Conservation (phyloP, 2,888 invertebrate species). For the Andrena chrysosceles region DNA sequence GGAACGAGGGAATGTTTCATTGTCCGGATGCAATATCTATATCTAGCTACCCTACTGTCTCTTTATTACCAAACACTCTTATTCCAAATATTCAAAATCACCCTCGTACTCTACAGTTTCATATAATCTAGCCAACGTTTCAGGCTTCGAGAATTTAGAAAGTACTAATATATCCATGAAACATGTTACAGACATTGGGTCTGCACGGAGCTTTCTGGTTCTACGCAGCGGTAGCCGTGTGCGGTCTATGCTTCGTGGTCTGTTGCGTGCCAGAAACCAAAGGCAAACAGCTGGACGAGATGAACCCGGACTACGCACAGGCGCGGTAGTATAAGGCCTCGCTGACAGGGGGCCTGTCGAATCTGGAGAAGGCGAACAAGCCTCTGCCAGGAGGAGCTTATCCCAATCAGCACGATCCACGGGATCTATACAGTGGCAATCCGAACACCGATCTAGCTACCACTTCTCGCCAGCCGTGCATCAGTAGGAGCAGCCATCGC, state of each 20-base stretch:
- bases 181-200: conserved; percentile 87
- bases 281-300: conserved; percentile 95
- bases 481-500: conserved; percentile 59
- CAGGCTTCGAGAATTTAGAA: not conserved
- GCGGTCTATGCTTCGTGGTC: conserved; percentile 93
- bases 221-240: conserved; percentile 93
- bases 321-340: conserved; percentile 85
- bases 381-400: conserved; percentile 80
- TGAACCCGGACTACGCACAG: conserved; percentile 90
- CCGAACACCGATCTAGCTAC: conserved; percentile 12
- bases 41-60: not conserved
- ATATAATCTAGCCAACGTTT: not conserved
- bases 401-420: conserved; percentile 79
- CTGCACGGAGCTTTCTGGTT: conserved; percentile 95
- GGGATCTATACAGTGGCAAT: conserved; percentile 71
- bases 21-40: too few species aligned
- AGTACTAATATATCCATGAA: not conserved
- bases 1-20: not conserved
- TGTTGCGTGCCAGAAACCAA: conserved; percentile 96
- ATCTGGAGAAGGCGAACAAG: conserved; percentile 82
- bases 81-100: not conserved
- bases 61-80: not conserved
- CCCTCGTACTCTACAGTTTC: too few species aligned
- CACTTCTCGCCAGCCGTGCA: conserved; percentile 16
- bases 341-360: conserved; percentile 83